A percentile compares a stretch with the other conserved stretches of the same genome.
phyloP scores from a whole-genome alignment of 1,140 invertebrate genomes.

The Contarinia nasturtii region DNA sequence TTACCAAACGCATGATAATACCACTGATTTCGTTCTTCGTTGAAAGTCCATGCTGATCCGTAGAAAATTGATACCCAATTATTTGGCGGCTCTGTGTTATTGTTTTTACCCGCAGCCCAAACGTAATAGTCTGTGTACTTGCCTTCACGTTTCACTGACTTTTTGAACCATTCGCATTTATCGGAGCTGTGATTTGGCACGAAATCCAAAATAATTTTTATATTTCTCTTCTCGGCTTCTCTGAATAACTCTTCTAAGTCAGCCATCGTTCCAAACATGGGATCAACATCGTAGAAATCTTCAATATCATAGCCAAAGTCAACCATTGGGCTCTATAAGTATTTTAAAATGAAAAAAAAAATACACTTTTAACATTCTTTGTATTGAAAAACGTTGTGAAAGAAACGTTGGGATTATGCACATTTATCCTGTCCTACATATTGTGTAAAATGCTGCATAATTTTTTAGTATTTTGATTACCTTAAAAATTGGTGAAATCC shows the following conservation, averaged over 20 bases:
- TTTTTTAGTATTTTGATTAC: too few relatives aligned
- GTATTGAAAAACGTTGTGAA: too few relatives aligned
- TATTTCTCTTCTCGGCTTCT: constrained; percentile 35
- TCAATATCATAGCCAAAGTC: constrained; percentile 49
- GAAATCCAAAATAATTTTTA: constrained; percentile 66
- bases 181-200: constrained; percentile 73
- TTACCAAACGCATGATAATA: too few relatives aligned
- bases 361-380: too few relatives aligned
- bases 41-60: constrained; percentile 53
- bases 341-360: too few relatives aligned
- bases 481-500: too few relatives aligned
- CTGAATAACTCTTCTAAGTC: too few relatives aligned
- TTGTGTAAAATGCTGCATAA: too few relatives aligned
- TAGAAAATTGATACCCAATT: constrained; percentile 48
- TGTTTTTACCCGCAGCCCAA: constrained; percentile 41
- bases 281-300: constrained; percentile 38
- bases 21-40: constrained; percentile 28
- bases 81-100: too few relatives aligned
- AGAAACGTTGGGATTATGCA: too few relatives aligned
- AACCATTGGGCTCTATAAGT: constrained; percentile 21
- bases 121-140: constrained; percentile 58
- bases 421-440: too few relatives aligned
- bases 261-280: too few relatives aligned
- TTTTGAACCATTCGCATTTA: constrained; percentile 56
- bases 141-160: constrained; percentile 34